Evolutionary conservation across 2,797 vertebrate genomes (phyloP).

Genomic region (Characodon lateralis): DNA sequence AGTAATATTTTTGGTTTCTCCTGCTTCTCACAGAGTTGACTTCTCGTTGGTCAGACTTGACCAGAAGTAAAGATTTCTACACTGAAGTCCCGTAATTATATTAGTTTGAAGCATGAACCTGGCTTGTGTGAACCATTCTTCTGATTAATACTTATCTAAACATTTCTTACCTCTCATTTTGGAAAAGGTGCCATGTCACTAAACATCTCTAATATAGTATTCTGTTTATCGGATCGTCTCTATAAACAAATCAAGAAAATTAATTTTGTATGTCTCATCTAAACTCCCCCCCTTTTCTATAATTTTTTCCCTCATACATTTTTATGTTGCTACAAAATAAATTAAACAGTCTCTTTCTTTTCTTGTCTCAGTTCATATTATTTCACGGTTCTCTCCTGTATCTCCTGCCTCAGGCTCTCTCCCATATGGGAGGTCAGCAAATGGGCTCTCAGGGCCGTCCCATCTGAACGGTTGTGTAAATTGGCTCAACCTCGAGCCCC

Average conservation of each 20-base stretch:
- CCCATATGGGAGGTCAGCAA: conserved; percentile 71
- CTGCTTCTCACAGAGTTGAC: conserved; percentile 62
- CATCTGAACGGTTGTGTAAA: conserved; percentile 65
- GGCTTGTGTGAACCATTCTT: neutral
- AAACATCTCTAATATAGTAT: neutral
- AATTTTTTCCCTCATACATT: neutral
- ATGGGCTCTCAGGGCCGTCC: conserved; percentile 65
- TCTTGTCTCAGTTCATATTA: neutral
- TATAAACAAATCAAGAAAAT: neutral
- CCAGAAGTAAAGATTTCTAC: conserved; percentile 52
- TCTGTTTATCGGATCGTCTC: neutral
- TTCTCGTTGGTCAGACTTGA: conserved; percentile 65
- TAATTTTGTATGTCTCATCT: neutral
- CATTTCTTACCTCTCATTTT: neutral
- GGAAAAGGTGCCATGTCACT: neutral
- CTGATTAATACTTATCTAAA: neutral
- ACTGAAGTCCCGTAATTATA: conserved; percentile 65
- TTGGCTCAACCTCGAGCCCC: conserved; percentile 67
- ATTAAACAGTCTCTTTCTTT: neutral
- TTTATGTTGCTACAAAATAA: neutral
- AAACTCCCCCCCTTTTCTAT: neutral
- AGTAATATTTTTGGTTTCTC: conserved; percentile 10
- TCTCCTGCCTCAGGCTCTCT: conserved; percentile 50
- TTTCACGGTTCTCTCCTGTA: neutral
- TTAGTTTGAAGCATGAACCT: neutral